Conservation (phyloP, 2,797 vertebrate genomes). For the Glossophaga mutica region DNA sequence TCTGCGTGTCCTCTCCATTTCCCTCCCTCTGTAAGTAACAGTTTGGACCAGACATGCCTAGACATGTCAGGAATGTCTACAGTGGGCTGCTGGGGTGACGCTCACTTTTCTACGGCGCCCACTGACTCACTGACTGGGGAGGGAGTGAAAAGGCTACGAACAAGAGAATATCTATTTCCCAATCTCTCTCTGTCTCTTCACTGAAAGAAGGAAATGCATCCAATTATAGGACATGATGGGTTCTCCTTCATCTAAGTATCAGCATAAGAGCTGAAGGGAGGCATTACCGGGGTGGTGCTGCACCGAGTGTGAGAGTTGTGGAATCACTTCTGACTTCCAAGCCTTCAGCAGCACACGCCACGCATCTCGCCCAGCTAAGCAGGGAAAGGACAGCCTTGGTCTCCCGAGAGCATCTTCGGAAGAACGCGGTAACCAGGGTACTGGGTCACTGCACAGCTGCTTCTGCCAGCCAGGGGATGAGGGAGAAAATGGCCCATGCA, state of each 20-base stretch:
- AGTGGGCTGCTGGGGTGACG: background rate
- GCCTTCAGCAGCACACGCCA: background rate
- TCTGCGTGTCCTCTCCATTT: background rate
- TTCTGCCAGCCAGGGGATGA: constrained; percentile 21
- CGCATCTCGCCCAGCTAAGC: background rate
- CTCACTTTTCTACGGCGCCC: background rate
- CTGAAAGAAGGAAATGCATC: background rate
- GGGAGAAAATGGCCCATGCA: constrained; percentile 10
- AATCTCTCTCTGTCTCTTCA: background rate
- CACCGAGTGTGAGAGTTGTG: background rate
- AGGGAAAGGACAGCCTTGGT: background rate
- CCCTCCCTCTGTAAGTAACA: background rate
- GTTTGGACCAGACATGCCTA: background rate
- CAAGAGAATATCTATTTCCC: background rate
- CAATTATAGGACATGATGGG: background rate
- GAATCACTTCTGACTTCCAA: background rate
- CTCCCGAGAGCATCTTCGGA: constrained; percentile 7
- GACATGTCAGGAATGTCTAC: background rate
- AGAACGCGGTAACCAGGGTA: constrained; percentile 4
- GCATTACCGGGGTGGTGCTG: background rate
- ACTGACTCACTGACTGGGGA: background rate
- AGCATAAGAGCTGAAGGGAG: background rate
- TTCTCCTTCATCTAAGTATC: background rate
- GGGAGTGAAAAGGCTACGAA: background rate
- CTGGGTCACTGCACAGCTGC: constrained; percentile 7